Evolutionary conservation across 2,113 vertebrate genomes (phyloP), one percentile per base, ranked within the genome.

Genomic region (Thermophis baileyi): DNA sequence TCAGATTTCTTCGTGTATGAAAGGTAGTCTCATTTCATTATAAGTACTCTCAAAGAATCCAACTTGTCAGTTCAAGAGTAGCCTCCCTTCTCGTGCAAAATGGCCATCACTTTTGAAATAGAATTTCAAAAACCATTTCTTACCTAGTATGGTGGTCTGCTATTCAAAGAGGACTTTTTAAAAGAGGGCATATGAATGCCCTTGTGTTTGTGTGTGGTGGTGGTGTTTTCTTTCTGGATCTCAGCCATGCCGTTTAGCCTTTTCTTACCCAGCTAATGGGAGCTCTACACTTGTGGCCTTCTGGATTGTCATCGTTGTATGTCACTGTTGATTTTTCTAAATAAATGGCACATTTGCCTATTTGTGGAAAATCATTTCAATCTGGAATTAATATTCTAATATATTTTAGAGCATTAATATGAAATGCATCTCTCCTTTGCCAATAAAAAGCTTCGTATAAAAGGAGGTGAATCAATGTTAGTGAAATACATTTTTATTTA

Each of bases 301-400:
- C 81, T 90, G 12, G 30, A 40, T 86, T 90, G 30, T 60, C 40
- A 3, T 86, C n/a, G 14, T 90, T 44, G 30, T 69, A 1, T 87
- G 90, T 91, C 90, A 85, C n/a, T 95, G 9, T 50, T 95, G 89
- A 54, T 93, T 63, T 55, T 96, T 92, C 90, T 92, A 92, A 81
- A 89, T 40, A 50, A 85, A 91, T 57, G 89, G 50, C 91, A 40
- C 46, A 9, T 85, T 0, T 0, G 49, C 81, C 63, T 89, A 2
- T 90, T 1, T 18, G 10, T 90, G n/a, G 85, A 87, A 95, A 93
- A 93, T 93, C 8, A 14, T 88, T 40, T 93, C 94, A 93, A 92
- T 74, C 0, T 89, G 74, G 74, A 81, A 81, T 81, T 81, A 44
- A 44, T 44, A 25, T 89, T 90, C 53, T 27, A 85, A 60, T 49